Conservation (phyloP, 2,888 invertebrate genomes). For the Ctena decussata region DNA sequence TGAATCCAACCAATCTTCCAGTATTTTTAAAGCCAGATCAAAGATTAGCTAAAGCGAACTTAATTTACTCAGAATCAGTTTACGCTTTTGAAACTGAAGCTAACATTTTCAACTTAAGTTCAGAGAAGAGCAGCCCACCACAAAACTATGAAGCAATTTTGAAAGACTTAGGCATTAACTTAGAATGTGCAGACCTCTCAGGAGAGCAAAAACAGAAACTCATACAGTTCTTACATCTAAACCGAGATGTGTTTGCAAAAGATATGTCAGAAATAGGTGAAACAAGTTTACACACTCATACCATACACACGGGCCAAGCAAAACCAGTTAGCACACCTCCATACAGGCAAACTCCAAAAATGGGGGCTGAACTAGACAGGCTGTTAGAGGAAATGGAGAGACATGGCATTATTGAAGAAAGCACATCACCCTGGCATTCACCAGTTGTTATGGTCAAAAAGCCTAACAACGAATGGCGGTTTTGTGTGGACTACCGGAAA, state of each 20-base stretch:
- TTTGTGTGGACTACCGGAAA: constrained; percentile 21
- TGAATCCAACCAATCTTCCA: too few species aligned
- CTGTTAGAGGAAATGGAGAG: constrained; percentile 41
- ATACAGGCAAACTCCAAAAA: constrained; percentile 32
- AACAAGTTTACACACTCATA: constrained; percentile 36
- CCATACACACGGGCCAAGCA: constrained; percentile 45
- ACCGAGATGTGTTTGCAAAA: too few species aligned
- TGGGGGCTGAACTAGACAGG: constrained; percentile 11
- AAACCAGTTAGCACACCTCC: constrained; percentile 29
- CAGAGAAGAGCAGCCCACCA: too few species aligned
- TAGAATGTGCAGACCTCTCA: constrained; percentile 4
- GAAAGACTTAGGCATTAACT: background rate
- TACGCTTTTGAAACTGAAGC: too few species aligned
- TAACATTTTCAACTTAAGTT: too few species aligned
- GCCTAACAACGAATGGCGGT: constrained; percentile 25
- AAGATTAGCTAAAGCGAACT: too few species aligned
- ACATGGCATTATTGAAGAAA: constrained; percentile 39
- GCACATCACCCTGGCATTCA: constrained; percentile 36
- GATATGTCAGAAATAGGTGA: constrained; percentile 43
- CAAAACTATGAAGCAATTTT: background rate
- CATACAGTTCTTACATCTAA: constrained; percentile 7
- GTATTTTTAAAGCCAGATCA: too few species aligned
- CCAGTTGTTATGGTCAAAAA: constrained; percentile 55
- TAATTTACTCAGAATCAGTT: too few species aligned
- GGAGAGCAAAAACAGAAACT: background rate